A percentile compares a stretch with the other conserved stretches of the same genome.
Evolutionary conservation across 1,140 invertebrate species (phyloP).

Genomic region (Drosophila malerkotliana): DNA sequence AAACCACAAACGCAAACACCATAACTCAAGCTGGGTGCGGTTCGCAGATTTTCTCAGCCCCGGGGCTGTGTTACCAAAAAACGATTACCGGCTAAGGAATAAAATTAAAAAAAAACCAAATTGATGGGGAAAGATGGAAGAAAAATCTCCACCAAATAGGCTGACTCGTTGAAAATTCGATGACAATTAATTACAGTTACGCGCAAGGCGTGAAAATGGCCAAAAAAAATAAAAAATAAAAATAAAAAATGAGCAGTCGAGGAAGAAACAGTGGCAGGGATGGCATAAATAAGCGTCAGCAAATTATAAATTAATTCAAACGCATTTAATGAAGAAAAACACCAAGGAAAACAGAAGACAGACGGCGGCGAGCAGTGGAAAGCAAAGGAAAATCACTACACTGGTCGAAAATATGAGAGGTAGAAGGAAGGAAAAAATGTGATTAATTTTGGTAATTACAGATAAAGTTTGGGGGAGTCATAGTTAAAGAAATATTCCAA

Average conservation of each 20-base stretch:
- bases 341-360: slow-evolving; percentile 45
- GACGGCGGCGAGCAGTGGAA: background rate
- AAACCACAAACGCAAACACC: slow-evolving; percentile 15
- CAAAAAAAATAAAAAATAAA: slow-evolving; percentile 10
- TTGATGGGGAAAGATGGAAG: too few relatives aligned
- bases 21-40: slow-evolving; percentile 11
- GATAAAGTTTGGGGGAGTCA: too few relatives aligned
- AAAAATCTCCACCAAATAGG: slow-evolving; percentile 28
- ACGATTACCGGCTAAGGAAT: slow-evolving; percentile 45
- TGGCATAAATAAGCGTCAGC: slow-evolving; percentile 72
- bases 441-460: too few relatives aligned
- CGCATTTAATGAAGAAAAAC: slow-evolving; percentile 79
- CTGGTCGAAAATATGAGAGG: background rate
- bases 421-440: background rate
- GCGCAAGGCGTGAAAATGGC: slow-evolving; percentile 72
- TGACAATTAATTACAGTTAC: slow-evolving; percentile 78
- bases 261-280: slow-evolving; percentile 18
- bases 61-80: slow-evolving; percentile 9
- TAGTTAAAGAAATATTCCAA: too few relatives aligned
- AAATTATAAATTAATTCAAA: slow-evolving; percentile 82
- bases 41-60: background rate
- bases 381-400: slow-evolving; percentile 16
- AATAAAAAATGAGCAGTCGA: slow-evolving; percentile 1
- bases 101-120: slow-evolving; percentile 21
- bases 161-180: slow-evolving; percentile 76